A percentile compares a stretch with the other conserved stretches of the same genome.
Evolutionary conservation across 2,797 vertebrate genomes (phyloP).

Genomic region (Hyperoplus immaculatus): DNA sequence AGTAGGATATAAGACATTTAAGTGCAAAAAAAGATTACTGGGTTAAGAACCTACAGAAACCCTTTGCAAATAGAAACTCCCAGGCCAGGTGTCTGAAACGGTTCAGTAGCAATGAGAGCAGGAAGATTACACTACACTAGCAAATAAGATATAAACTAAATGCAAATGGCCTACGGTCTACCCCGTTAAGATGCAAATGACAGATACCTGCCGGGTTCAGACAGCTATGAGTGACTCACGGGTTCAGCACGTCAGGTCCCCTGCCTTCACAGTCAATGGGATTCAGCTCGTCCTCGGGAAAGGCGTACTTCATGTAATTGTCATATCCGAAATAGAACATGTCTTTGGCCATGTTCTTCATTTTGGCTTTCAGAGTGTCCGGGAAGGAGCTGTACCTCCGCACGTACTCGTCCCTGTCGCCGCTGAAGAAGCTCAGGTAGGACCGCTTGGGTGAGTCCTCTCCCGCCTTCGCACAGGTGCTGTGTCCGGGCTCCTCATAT

Average conservation of each 20-base stretch:
- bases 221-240: constrained; percentile 86
- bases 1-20: no score
- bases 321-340: constrained; percentile 99
- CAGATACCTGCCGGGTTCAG: background rate
- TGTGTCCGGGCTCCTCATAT: constrained; percentile 60
- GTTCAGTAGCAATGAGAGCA: no score
- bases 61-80: no score
- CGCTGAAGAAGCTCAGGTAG: constrained; percentile 86
- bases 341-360: constrained; percentile 92
- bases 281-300: constrained; percentile 97
- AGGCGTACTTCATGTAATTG: constrained; percentile 97
- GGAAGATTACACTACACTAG: background rate
- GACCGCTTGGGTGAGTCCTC: constrained; percentile 72
- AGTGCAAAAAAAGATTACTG: background rate
- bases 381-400: constrained; percentile 92
- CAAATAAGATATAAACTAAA: constrained; percentile 19
- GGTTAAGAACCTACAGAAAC: no score
- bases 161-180: constrained; percentile 22
- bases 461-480: constrained; percentile 64
- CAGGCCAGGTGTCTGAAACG: no score
- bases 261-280: constrained; percentile 95
- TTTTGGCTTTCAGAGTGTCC: constrained; percentile 86
- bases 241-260: constrained; percentile 93
- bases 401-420: constrained; percentile 90
- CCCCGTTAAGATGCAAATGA: constrained; percentile 39